Evolutionary conservation across 2,797 vertebrate species (phyloP), one percentile per base, ranked within the genome.

Genomic region (Onychomys leucogaster): DNA sequence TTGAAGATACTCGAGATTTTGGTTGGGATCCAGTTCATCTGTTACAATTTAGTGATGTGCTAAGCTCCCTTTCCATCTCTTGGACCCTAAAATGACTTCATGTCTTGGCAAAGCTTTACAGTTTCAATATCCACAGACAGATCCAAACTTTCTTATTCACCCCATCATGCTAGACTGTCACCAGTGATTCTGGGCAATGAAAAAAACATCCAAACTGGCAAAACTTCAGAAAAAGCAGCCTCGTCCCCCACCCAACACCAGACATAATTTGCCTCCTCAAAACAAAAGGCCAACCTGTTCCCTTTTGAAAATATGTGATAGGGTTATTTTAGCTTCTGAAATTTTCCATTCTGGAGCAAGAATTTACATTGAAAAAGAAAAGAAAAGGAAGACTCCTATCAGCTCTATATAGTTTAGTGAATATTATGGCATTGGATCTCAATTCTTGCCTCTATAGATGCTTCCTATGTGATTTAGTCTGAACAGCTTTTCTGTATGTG

Each of bases 281-380:
- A 94, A 97, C 90, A 96, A 97, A 97, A 97, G 95, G 82, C 96
- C 96, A 97, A 97, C 93, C 95, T 97, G 93, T 92, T 94, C 90
- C n/a, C 75, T 84, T 69, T 77, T 96, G 85, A 94, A 97, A 97
- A 97, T 93, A 94, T 71, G 77, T 71, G 55, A 52, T 83, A 29
- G 71, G 93, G 43, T 94, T 94, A 91, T 97, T 97, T 97, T 96
- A 92, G 92, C 90, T 96, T 91, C 94, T 87, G 82, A 91, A 96
- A 81, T 75, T 95, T 96, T 92, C 86, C 43, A 63, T 89, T 78
- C 82, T 77, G 85, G 85, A 94, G 32, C 89, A 92, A 96, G 41
- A 87, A 76, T 82, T 88, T 89, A 80, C 76, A 71, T 37, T 86
- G 92, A 16, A 96, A 86, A 85, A 94, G 95, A 85, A 1, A 14